Conservation (phyloP, 2,113 vertebrate species). For the Alethe castanea region DNA sequence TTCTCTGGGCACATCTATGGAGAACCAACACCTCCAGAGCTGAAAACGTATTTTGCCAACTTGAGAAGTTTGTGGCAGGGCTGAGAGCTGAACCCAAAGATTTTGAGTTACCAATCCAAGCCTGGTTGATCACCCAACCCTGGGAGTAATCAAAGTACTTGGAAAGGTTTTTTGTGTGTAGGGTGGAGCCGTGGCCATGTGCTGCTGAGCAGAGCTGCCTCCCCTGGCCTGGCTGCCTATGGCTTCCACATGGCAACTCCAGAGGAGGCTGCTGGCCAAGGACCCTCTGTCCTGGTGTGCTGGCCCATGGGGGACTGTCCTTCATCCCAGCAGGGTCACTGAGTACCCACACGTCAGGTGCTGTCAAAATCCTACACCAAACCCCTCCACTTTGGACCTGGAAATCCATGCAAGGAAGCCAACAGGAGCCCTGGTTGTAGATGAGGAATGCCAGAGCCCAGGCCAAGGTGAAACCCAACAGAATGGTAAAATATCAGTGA, state of each 20-base stretch:
- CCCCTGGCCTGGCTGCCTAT: not conserved
- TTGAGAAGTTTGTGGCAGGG: not conserved
- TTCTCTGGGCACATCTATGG: not conserved
- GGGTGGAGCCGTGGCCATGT: fast-evolving
- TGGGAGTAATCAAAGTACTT: fast-evolving
- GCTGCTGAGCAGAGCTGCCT: not conserved
- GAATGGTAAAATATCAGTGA: not conserved
- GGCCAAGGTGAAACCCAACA: not conserved
- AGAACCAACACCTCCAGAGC: not conserved
- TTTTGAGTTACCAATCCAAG: not conserved
- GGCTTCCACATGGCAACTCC: fast-evolving
- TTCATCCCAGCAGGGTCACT: fast-evolving
- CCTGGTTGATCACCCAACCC: not conserved
- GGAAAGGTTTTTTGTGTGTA: fast-evolving
- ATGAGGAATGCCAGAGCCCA: not conserved
- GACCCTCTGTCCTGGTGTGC: fast-evolving
- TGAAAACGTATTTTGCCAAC: fast-evolving
- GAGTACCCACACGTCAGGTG: fast-evolving
- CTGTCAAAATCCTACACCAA: not conserved
- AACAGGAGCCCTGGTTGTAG: fast-evolving
- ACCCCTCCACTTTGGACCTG: not conserved
- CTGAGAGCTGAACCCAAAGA: not conserved
- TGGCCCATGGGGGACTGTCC: fast-evolving
- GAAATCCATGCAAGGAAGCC: fast-evolving
- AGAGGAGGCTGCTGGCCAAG: not conserved